Base-by-base conservation (phyloP, 2,113 vertebrate genomes). In the Hydrolagus affinis region DNA sequence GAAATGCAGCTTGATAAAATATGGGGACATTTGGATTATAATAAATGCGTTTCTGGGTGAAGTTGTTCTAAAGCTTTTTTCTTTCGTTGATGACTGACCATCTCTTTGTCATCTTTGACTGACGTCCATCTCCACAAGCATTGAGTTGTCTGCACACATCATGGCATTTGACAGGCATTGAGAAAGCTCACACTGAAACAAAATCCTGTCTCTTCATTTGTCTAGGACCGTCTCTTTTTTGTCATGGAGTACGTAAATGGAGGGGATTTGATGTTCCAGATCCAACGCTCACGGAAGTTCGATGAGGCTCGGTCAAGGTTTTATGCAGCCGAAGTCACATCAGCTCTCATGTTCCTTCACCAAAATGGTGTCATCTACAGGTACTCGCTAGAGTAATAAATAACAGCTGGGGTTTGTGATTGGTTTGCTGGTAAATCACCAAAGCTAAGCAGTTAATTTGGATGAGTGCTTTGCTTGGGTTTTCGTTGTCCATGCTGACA, bases 171-270 rank as follows among this genome's bases (percentile, higher is more conserved):
- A 30, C 10, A 21, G 62, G 23, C 78, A 30, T 66, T 66, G 30
- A 83, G 78, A 66, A 66, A 66, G 19, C 32, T 68, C 17, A 44
- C 44, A 21, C 28, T 66, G 60, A 66, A 83, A 64, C 66, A 66
- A 44, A 44, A 44, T 44, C 14, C 14, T 59, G 60, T 30, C 64
- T 66, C 59, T 17, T 69, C 2, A 12, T 72, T 80, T 30, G 17
- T 91, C 87, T 93, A 99, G 97, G 97, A 99, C 90, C 97, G 97
- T 86, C 95, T 99, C 89, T 99, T 99, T 90, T 99, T 99, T 85
- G 97, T 99, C 88, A 99, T 99, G 97, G 97, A 99, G 85, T 99
- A 99, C 88, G 97, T 99, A 88, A 99, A 99, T 4, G 97, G 97
- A 89, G 97, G 97, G 90, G 97, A 99, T 91, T 93, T 99, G 88